A percentile compares a stretch with the other conserved stretches of the same genome.
These are phyloP conservation scores for Scaptomyza tumidula DNA, from an alignment of 2,888 invertebrate species.

Conservation along the genomic window DNA sequence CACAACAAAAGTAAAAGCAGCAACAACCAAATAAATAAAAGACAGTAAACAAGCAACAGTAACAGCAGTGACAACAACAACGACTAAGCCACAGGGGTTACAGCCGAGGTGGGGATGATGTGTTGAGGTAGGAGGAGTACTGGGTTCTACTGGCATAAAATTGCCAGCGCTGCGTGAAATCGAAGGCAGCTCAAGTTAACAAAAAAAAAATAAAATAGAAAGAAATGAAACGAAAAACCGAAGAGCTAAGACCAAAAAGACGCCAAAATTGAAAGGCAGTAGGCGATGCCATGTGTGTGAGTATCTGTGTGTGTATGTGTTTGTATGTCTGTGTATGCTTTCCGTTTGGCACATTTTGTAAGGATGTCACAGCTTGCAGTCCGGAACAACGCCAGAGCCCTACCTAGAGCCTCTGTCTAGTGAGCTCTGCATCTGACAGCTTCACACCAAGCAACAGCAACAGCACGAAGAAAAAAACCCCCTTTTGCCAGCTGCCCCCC, in stretches of 20 bases:
- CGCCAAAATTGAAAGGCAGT: constrained; percentile 71
- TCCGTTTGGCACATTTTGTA: constrained; percentile 68
- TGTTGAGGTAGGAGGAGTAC: constrained; percentile 6
- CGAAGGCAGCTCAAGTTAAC: constrained; percentile 69
- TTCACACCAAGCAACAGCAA: constrained; percentile 60
- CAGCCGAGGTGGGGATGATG: neutral
- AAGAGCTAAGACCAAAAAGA: constrained; percentile 72
- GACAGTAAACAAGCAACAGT: constrained; percentile 63
- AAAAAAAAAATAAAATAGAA: constrained; percentile 9
- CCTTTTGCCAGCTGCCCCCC: constrained; percentile 20
- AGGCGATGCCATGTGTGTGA: constrained; percentile 32
- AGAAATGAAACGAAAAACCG: constrained; percentile 66
- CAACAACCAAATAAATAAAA: constrained; percentile 66
- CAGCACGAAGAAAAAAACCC: constrained; percentile 14
- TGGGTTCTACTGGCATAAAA: constrained; percentile 63
- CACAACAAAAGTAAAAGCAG: constrained; percentile 15
- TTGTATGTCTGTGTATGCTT: constrained; percentile 6
- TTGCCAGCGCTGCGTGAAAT: constrained; percentile 78
- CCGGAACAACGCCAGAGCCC: constrained; percentile 56
- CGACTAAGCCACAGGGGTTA: constrained; percentile 21
- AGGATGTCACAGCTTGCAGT: constrained; percentile 75
- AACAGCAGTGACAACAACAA: constrained; percentile 51
- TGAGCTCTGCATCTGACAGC: constrained; percentile 73
- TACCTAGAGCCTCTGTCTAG: constrained; percentile 61
- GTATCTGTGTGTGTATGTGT: constrained; percentile 10